These are phyloP conservation scores for Simalia tracyae DNA, from an alignment of 2,797 vertebrate genomes.

Conservation along the genomic window DNA sequence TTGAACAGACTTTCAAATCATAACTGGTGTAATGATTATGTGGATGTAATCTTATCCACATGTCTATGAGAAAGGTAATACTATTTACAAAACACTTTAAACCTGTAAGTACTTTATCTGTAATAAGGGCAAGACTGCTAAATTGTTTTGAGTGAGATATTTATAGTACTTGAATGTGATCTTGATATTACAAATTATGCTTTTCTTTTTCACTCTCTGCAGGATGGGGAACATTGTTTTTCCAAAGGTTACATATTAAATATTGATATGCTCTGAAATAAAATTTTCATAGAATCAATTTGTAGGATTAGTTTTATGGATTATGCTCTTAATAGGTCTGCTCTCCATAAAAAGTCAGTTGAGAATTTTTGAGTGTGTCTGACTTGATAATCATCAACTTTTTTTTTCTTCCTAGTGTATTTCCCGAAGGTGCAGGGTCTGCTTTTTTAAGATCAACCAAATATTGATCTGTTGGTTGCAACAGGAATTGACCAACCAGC, in stretches of 20 bases:
- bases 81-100: neutral
- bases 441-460: no score
- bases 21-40: neutral
- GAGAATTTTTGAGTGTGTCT: neutral
- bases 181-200: neutral
- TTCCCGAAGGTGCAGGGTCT: no score
- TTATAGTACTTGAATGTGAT: neutral
- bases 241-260: constrained; percentile 31
- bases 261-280: constrained; percentile 34
- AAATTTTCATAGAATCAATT: constrained; percentile 26
- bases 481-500: no score
- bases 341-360: constrained; percentile 15
- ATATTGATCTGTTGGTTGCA: no score
- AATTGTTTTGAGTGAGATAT: neutral
- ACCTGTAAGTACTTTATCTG: neutral
- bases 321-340: constrained; percentile 37
- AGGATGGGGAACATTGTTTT: neutral
- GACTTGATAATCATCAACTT: constrained; percentile 14
- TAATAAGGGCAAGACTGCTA: neutral
- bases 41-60: neutral
- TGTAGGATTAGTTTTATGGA: constrained; percentile 28
- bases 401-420: no score
- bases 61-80: neutral
- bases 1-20: neutral
- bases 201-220: constrained; percentile 30